phyloP scores from a whole-genome alignment of 2,113 vertebrate genomes.

The Lagopus muta region DNA sequence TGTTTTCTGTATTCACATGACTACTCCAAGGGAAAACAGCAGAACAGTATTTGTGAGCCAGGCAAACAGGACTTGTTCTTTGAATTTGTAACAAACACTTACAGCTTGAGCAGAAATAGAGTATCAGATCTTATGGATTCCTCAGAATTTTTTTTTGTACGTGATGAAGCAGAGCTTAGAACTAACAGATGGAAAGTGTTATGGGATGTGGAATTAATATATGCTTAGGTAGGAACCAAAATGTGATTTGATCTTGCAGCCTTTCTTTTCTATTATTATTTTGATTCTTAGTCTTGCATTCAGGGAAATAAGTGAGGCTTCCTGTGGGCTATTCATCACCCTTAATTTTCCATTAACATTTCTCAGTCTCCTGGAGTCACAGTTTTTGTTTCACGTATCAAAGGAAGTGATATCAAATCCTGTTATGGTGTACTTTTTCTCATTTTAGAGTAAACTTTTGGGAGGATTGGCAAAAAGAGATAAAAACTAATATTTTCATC shows the following conservation, averaged over 20 bases:
- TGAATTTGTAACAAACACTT: background rate
- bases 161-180: background rate
- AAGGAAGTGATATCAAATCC: constrained; percentile 74
- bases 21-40: background rate
- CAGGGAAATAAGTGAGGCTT: constrained; percentile 55
- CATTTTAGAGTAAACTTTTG: background rate
- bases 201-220: background rate
- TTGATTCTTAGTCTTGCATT: constrained; percentile 50
- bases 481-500: background rate
- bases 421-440: constrained; percentile 70
- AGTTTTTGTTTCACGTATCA: constrained; percentile 63
- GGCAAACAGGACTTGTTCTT: background rate
- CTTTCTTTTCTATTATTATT: constrained; percentile 60
- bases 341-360: constrained; percentile 67
- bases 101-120: background rate
- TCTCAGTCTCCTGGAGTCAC: constrained; percentile 42
- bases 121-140: background rate
- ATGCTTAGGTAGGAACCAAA: constrained; percentile 32
- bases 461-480: background rate
- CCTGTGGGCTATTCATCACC: constrained; percentile 70
- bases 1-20: background rate
- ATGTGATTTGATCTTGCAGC: constrained; percentile 31
- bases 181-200: constrained; percentile 18
- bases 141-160: background rate
- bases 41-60: background rate